These are phyloP conservation scores for Athetis lepigone DNA, from an alignment of 2,888 invertebrate species.

Conservation along the genomic window DNA sequence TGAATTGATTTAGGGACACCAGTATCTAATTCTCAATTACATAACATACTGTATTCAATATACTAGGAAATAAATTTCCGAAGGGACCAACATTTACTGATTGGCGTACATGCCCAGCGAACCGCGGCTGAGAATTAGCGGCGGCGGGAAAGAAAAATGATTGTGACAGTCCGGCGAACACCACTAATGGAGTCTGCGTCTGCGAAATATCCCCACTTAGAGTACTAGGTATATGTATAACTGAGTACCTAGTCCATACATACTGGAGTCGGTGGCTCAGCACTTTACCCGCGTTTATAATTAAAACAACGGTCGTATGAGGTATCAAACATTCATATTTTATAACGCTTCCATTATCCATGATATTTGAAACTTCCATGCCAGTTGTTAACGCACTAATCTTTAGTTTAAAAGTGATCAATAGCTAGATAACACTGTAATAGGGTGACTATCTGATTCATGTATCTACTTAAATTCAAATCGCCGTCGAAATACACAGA, in stretches of 20 bases:
- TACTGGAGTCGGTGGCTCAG: slow-evolving; percentile 36
- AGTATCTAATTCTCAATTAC: not conserved
- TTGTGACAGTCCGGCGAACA: slow-evolving; percentile 90
- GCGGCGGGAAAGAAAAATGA: slow-evolving; percentile 90
- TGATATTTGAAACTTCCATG: slow-evolving; percentile 64
- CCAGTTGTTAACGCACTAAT: slow-evolving; percentile 75
- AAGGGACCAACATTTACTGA: slow-evolving; percentile 74
- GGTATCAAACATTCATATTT: slow-evolving; percentile 38
- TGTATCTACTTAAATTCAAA: slow-evolving; percentile 87
- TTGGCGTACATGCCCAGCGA: slow-evolving; percentile 78
- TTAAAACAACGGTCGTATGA: slow-evolving; percentile 26
- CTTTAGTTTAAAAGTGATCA: slow-evolving; percentile 78
- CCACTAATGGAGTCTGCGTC: slow-evolving; percentile 89
- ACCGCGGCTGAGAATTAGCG: slow-evolving; percentile 89
- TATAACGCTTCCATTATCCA: slow-evolving; percentile 47
- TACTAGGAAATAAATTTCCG: slow-evolving; percentile 4
- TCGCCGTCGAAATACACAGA: slow-evolving; percentile 82
- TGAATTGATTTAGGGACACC: not conserved
- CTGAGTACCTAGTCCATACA: slow-evolving; percentile 35
- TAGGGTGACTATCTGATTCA: slow-evolving; percentile 83
- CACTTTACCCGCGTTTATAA: slow-evolving; percentile 39
- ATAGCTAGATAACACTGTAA: slow-evolving; percentile 73
- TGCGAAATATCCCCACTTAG: slow-evolving; percentile 88
- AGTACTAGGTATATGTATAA: slow-evolving; percentile 60
- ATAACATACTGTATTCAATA: not conserved